phyloP scores from a whole-genome alignment of 2,797 vertebrate species.

The Tinamus major region DNA sequence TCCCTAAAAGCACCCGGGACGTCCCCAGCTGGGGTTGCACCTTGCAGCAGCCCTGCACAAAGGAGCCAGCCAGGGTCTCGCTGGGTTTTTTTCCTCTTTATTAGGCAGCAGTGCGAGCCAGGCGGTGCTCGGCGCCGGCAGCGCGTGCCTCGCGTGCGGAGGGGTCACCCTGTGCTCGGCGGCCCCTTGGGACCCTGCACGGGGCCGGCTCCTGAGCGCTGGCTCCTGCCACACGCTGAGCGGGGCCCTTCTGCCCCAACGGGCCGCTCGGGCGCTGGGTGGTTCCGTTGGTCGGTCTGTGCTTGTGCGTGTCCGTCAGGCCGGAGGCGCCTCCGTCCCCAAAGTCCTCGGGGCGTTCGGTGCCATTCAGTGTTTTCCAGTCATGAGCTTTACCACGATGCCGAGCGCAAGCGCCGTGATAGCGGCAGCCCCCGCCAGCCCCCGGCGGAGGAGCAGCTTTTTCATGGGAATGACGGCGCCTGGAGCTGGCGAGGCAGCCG shows the following conservation, averaged over 20 bases:
- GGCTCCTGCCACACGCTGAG: not conserved
- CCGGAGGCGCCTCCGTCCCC: not conserved
- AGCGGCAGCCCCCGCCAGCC: not conserved
- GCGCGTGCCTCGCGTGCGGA: not conserved
- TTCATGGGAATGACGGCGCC: not conserved
- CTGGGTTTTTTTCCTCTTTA: conserved; percentile 34
- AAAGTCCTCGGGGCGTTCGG: not conserved
- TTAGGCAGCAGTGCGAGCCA: not conserved
- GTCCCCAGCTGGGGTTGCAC: not conserved
- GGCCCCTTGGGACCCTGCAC: not conserved
- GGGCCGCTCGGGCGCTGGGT: fast-evolving
- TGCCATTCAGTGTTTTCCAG: not conserved
- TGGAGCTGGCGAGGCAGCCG: fast-evolving
- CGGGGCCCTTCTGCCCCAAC: fast-evolving
- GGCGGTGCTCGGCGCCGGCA: not conserved
- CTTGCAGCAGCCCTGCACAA: not conserved
- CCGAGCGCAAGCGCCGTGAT: fast-evolving
- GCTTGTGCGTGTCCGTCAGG: not conserved
- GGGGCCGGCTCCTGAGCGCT: fast-evolving
- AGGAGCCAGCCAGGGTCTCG: not conserved
- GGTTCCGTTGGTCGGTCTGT: not conserved
- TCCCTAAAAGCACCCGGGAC: too few species aligned
- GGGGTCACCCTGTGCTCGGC: fast-evolving
- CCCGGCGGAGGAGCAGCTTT: conserved; percentile 10
- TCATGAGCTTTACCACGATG: not conserved